Conservation (phyloP, 2,113 vertebrate genomes). For the Equus quagga region DNA sequence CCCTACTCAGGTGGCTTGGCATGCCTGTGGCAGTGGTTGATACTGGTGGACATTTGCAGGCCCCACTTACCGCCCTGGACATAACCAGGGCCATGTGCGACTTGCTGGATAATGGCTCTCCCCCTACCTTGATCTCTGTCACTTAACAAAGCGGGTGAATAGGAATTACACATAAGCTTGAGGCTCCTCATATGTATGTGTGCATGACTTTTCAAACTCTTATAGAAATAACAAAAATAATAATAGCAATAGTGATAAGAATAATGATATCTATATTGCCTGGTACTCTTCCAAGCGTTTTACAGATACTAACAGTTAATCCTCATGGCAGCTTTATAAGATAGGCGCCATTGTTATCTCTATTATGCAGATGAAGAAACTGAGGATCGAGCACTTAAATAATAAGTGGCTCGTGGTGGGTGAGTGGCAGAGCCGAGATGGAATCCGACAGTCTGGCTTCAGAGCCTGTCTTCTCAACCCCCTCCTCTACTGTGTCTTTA, state of each 20-base stretch:
- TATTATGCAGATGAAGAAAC: not conserved
- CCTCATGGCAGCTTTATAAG: not conserved
- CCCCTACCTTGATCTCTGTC: not conserved
- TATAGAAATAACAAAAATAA: not conserved
- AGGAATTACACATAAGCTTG: not conserved
- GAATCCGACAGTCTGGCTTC: not conserved
- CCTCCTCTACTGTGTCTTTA: not conserved
- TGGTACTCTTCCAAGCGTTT: not conserved
- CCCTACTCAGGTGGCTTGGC: not conserved
- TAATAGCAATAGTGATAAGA: not conserved
- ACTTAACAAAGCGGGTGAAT: not conserved
- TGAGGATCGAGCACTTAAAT: not conserved
- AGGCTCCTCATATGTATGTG: not conserved
- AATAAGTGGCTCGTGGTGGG: not conserved
- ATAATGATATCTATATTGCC: not conserved
- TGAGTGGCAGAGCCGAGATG: not conserved
- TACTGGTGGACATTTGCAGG: not conserved
- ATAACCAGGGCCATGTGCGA: not conserved
- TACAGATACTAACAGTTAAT: not conserved
- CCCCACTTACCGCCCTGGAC: not conserved
- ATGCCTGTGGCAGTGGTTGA: not conserved
- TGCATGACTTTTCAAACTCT: not conserved
- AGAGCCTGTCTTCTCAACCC: not conserved
- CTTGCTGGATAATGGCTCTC: not conserved
- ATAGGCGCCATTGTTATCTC: not conserved